Conservation (phyloP, 2,113 vertebrate species). For the Gobiocypris rarus region DNA sequence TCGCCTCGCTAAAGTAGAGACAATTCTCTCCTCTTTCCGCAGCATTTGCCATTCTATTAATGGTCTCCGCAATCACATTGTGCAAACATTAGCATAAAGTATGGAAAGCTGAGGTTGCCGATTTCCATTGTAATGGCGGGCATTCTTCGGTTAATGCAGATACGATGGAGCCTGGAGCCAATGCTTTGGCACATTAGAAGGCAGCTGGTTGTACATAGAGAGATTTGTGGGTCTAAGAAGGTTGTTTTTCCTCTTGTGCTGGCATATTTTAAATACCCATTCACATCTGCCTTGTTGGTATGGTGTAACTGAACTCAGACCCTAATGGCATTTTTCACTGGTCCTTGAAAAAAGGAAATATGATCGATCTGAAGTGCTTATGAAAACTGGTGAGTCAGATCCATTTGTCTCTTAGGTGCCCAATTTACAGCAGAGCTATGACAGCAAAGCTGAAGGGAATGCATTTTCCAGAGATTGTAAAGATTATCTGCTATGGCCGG, state of each 20-base stretch:
- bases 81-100: conserved; percentile 50
- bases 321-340: conserved; percentile 43
- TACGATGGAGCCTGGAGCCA: conserved; percentile 43
- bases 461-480: conserved; percentile 33
- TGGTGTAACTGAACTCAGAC: conserved; percentile 24
- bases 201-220: conserved; percentile 32
- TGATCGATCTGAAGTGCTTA: conserved; percentile 48
- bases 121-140: conserved; percentile 52
- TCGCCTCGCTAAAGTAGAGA: conserved; percentile 13
- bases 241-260: conserved; percentile 35
- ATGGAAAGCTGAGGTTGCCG: conserved; percentile 49
- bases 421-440: conserved; percentile 34
- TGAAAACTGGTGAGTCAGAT: conserved; percentile 49
- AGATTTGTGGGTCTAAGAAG: conserved; percentile 41
- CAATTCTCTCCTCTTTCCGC: conserved; percentile 47
- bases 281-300: conserved; percentile 42
- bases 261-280: conserved; percentile 38
- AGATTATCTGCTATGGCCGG: conserved; percentile 38
- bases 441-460: conserved; percentile 27
- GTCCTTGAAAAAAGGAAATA: conserved; percentile 41
- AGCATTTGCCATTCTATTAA: conserved; percentile 55
- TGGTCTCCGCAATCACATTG: conserved; percentile 32
- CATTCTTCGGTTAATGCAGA: conserved; percentile 52
- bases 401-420: conserved; percentile 43
- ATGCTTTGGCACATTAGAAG: conserved; percentile 48